A percentile compares a stretch with the other conserved stretches of the same genome.
These are phyloP conservation scores for Bubo bubo DNA, from an alignment of 2,113 vertebrate species.

Conservation along the genomic window DNA sequence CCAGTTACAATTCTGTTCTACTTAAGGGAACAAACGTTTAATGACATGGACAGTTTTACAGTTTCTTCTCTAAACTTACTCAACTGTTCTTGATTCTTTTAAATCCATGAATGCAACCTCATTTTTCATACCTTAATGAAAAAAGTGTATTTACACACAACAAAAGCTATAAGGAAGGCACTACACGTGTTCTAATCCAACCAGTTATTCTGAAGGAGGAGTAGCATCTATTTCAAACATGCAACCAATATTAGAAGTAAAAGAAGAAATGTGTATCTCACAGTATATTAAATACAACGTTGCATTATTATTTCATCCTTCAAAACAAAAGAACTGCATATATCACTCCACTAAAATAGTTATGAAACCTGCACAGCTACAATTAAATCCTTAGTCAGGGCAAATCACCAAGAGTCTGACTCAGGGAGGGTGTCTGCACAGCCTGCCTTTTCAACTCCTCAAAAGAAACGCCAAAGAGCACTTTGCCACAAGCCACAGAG, in stretches of 20 bases:
- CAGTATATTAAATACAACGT: background rate
- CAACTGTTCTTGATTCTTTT: background rate
- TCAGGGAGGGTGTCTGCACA: background rate
- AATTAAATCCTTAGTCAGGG: constrained; percentile 10
- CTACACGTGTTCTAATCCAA: background rate
- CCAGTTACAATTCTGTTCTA: background rate
- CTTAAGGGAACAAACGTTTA: background rate
- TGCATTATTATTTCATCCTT: background rate
- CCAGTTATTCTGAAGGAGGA: background rate
- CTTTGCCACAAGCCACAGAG: background rate
- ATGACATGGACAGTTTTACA: background rate
- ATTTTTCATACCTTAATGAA: background rate
- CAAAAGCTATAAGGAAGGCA: background rate
- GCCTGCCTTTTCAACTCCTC: background rate
- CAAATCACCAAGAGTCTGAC: background rate
- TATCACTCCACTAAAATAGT: background rate
- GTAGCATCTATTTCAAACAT: background rate
- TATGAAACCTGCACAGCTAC: background rate
- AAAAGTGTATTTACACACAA: background rate
- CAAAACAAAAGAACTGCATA: background rate
- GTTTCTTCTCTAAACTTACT: background rate
- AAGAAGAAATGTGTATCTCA: background rate
- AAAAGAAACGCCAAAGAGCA: background rate
- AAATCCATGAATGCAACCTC: background rate
- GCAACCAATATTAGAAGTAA: background rate